Evolutionary conservation across 1,140 invertebrate genomes (phyloP).

Genomic region (Watersipora subatra): DNA sequence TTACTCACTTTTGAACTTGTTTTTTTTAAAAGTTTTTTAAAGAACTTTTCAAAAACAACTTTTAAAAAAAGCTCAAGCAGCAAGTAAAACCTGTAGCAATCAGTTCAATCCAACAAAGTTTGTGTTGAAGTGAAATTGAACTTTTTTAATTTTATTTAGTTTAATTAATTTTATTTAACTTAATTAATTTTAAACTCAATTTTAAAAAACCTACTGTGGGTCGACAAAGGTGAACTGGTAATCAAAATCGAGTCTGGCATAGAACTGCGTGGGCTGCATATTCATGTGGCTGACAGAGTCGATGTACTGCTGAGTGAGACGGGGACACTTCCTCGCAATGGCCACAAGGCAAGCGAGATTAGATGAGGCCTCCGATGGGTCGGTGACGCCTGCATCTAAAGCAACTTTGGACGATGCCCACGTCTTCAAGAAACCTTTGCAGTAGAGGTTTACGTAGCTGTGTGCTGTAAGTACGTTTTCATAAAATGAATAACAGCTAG

Average conservation of each 20-base stretch:
- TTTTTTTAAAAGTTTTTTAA: no score
- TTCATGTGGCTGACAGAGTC: constrained; percentile 12
- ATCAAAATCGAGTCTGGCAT: constrained; percentile 48
- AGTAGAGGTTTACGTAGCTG: constrained; percentile 49
- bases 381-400: constrained; percentile 48
- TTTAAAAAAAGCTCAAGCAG: no score
- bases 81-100: no score
- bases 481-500: no score
- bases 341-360: constrained; percentile 66
- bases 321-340: constrained; percentile 52
- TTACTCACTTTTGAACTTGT: no score
- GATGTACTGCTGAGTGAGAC: constrained; percentile 13
- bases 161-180: no score
- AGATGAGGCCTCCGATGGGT: constrained; percentile 56
- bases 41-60: no score
- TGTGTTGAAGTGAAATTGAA: no score
- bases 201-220: constrained; percentile 54
- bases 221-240: constrained; percentile 52
- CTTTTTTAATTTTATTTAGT: no score
- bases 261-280: constrained; percentile 51
- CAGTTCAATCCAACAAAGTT: no score
- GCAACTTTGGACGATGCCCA: constrained; percentile 66
- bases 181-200: no score
- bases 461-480: not conserved
- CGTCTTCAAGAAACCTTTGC: constrained; percentile 79